Percentiles rank a stretch among this genome's conserved stretches.
These are phyloP conservation scores for Proctacanthus coquilletti DNA, from an alignment of 1,140 invertebrate genomes.

Conservation along the genomic window DNA sequence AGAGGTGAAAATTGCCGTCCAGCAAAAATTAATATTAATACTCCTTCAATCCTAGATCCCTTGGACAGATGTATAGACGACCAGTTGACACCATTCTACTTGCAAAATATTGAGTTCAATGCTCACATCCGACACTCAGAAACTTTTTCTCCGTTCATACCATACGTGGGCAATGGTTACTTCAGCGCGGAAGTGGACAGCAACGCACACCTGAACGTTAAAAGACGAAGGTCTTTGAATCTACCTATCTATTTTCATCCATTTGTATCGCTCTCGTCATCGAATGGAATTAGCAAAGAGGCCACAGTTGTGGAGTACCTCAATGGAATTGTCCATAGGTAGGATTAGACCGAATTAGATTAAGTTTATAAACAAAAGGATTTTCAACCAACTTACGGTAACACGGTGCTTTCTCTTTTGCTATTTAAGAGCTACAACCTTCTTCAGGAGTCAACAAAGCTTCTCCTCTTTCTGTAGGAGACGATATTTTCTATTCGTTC, in stretches of 20 bases:
- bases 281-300: slow-evolving; percentile 34
- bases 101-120: slow-evolving; percentile 44
- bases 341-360: no score
- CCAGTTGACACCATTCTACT: slow-evolving; percentile 40
- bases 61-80: slow-evolving; percentile 47
- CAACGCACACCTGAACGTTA: slow-evolving; percentile 50
- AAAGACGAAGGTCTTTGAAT: slow-evolving; percentile 52
- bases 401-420: no score
- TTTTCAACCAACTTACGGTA: no score
- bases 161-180: slow-evolving; percentile 67
- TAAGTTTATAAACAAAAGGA: no score
- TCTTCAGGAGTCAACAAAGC: no score
- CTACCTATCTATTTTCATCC: slow-evolving; percentile 58
- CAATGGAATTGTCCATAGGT: slow-evolving; percentile 44
- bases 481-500: no score
- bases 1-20: slow-evolving; percentile 24
- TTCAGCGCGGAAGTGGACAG: slow-evolving; percentile 48
- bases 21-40: slow-evolving; percentile 4
- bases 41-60: slow-evolving; percentile 29
- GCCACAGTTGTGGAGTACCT: slow-evolving; percentile 48
- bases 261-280: slow-evolving; percentile 41
- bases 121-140: slow-evolving; percentile 45
- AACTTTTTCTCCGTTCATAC: slow-evolving; percentile 39
- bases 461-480: no score
- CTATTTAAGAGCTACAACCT: no score